A percentile compares a stretch with the other conserved stretches of the same genome.
Evolutionary conservation across 2,113 vertebrate genomes (phyloP).

Genomic region (Plectropomus leopardus): DNA sequence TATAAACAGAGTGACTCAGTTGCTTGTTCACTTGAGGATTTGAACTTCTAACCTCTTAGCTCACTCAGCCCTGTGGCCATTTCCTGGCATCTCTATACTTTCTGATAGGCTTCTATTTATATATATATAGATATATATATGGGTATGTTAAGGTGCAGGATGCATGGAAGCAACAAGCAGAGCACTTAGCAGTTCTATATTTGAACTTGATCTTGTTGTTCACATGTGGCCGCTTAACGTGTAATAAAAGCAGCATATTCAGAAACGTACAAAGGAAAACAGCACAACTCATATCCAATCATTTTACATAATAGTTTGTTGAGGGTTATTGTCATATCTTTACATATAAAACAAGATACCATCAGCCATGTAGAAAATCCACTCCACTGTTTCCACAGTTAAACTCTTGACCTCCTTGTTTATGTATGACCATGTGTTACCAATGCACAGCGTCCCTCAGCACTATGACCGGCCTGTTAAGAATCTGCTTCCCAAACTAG

Average conservation of each 20-base stretch:
- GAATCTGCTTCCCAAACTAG: slow-evolving; percentile 34
- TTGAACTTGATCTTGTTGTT: slow-evolving; percentile 43
- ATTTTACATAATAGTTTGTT: neutral
- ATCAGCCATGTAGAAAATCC: neutral
- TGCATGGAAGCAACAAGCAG: neutral
- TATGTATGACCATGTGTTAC: slow-evolving; percentile 51
- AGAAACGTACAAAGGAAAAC: neutral
- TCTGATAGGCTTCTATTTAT: slow-evolving; percentile 2
- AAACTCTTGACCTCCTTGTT: slow-evolving; percentile 45
- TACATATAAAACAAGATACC: neutral
- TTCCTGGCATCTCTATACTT: slow-evolving; percentile 17
- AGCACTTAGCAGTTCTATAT: slow-evolving; percentile 31
- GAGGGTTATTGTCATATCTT: neutral
- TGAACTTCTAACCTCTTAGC: slow-evolving; percentile 65
- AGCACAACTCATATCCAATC: neutral
- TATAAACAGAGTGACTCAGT: slow-evolving; percentile 55
- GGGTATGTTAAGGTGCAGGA: slow-evolving; percentile 30
- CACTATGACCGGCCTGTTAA: slow-evolving; percentile 17
- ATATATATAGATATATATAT: too few relatives aligned
- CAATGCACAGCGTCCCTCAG: slow-evolving; percentile 38
- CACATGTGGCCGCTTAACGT: neutral
- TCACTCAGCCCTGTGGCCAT: slow-evolving; percentile 13
- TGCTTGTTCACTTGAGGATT: slow-evolving; percentile 50
- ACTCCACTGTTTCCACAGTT: slow-evolving; percentile 23
- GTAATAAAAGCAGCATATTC: slow-evolving; percentile 6